Evolutionary conservation across 2,888 invertebrate species (phyloP), one percentile per base, ranked within the genome.

Genomic region (Nemoura dubitans): DNA sequence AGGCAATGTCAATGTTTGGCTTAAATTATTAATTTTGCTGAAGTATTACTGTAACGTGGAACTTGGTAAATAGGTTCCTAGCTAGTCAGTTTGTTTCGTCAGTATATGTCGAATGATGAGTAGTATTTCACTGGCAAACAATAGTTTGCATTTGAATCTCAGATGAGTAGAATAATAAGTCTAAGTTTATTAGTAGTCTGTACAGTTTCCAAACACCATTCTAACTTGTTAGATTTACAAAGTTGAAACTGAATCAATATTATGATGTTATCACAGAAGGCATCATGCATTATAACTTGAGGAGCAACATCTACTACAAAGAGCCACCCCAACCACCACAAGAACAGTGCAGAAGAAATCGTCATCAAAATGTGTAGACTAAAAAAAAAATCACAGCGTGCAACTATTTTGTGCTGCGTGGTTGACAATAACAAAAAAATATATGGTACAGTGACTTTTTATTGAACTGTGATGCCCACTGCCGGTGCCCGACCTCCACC

Each of bases 401-500:
- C 59, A 59, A 59, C 14, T 59, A 59, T 59, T 59, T 3, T 59
- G 21, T 59, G 59, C 59, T 59, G 59, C 59, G 2, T 59, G 1
- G 2, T 59, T 59, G 59, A 59, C 59, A 59, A 59, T 21, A 59
- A 59, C 59, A 59, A 59, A 21, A 59, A 16, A 59, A 59, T 36
- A 36, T 36, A 36, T 36, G 59, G 21, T 59, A 59, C 59, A 59
- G 28, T 78, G 26, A 78, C 3, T 78, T 78, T 26, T 25, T 28
- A 10, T 78, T 78, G 21, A 78, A 26, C 28, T 84, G 76, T 27
- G 21, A 42, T 83, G 83, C 85, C 87, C 85, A 42, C 86, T 76
- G 14, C 59, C 59, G 59, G 59, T 59, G 59, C 59, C 59, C 76
- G 85, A 77, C 87, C 87, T 86, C 81, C 87, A 87, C 87, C 88